phyloP scores from a whole-genome alignment of 2,888 invertebrate species.

The Halictus quadricinctus region DNA sequence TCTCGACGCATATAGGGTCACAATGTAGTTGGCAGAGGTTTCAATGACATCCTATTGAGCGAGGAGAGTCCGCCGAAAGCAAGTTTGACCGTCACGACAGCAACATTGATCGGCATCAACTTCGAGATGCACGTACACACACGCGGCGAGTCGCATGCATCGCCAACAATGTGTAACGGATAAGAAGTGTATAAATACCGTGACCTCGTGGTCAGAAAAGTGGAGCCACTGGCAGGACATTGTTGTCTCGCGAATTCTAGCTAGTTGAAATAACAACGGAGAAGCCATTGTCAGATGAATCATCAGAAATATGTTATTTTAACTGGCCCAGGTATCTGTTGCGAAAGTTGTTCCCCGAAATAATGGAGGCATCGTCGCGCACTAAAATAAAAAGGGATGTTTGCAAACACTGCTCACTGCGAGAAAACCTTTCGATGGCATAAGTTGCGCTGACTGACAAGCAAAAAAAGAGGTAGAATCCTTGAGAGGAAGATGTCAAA shows the following conservation, averaged over 20 bases:
- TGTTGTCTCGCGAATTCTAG: not conserved
- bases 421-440: not conserved
- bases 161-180: not conserved
- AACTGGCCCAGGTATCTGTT: no score
- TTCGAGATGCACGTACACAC: not conserved
- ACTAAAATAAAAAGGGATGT: no score
- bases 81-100: not conserved
- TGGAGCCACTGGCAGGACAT: not conserved
- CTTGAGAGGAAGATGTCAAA: not conserved
- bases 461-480: no score
- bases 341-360: no score
- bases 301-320: not conserved
- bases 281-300: not conserved
- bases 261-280: not conserved
- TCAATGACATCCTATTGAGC: not conserved
- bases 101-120: not conserved
- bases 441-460: no score
- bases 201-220: not conserved
- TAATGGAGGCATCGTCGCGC: no score
- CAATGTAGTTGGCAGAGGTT: not conserved
- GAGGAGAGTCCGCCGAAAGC: not conserved
- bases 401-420: no score
- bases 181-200: slow-evolving; percentile 3
- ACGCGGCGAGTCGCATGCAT: not conserved
- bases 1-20: not conserved